phyloP scores from a whole-genome alignment of 2,888 invertebrate species.

The Xanthorhoe spadicearia region DNA sequence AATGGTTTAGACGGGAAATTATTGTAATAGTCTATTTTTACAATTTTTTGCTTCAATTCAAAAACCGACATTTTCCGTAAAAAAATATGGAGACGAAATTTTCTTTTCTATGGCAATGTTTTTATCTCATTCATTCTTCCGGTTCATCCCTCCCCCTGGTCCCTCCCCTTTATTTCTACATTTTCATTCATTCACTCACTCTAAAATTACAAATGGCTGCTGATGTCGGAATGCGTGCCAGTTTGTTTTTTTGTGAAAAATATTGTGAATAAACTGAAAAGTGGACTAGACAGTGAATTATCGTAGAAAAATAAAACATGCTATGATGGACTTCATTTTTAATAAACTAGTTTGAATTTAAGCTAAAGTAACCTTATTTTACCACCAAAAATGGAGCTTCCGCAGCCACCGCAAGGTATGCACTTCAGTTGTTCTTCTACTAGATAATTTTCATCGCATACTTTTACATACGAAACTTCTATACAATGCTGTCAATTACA shows the following conservation, averaged over 20 bases:
- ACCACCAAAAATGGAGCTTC: slow-evolving; percentile 74
- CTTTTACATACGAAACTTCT: not conserved
- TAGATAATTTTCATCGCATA: not conserved
- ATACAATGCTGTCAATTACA: slow-evolving; percentile 62
- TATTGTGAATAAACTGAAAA: slow-evolving; percentile 21
- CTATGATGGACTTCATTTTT: slow-evolving; percentile 22
- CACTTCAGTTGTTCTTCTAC: not conserved
- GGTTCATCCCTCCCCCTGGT: slow-evolving; percentile 4
- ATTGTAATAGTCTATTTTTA: not conserved
- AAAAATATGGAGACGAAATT: not conserved
- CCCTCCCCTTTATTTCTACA: slow-evolving; percentile 3
- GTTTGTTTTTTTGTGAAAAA: slow-evolving; percentile 40
- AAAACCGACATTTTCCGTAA: slow-evolving; percentile 34
- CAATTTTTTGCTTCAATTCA: not conserved
- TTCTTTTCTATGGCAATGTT: slow-evolving; percentile 17
- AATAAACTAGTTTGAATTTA: slow-evolving; percentile 8
- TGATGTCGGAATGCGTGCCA: slow-evolving; percentile 38
- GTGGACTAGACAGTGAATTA: not conserved
- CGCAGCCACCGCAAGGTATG: slow-evolving; percentile 87
- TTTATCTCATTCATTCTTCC: slow-evolving; percentile 24
- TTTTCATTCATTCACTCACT: slow-evolving; percentile 11
- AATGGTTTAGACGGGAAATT: not conserved
- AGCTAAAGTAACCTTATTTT: slow-evolving; percentile 66
- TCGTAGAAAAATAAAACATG: slow-evolving; percentile 2
- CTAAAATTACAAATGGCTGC: slow-evolving; percentile 58